A percentile compares a stretch with the other conserved stretches of the same genome.
phyloP scores from a whole-genome alignment of 2,888 invertebrate species.

The Drosophila falleni region DNA sequence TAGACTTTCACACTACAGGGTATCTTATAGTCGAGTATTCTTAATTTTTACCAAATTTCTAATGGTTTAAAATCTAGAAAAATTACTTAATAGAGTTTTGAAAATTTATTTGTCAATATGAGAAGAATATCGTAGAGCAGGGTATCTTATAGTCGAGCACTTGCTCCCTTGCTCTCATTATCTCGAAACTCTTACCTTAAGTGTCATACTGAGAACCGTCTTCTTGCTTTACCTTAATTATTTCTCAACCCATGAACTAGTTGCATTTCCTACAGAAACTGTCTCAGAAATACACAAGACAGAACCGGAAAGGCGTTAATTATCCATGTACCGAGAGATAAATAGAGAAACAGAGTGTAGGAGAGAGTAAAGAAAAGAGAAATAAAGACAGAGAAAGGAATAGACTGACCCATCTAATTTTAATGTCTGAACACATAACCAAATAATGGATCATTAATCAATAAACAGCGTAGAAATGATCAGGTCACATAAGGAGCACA shows the following conservation, averaged over 20 bases:
- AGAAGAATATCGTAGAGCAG: background rate
- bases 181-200: background rate
- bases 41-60: background rate
- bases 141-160: background rate
- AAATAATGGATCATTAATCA: conserved; percentile 83
- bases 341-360: background rate
- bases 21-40: no score
- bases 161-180: background rate
- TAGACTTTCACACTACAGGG: background rate
- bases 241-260: background rate
- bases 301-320: conserved; percentile 77
- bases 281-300: conserved; percentile 21
- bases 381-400: background rate
- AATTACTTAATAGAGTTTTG: background rate
- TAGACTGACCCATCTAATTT: background rate
- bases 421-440: conserved; percentile 8
- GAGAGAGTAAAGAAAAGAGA: background rate
- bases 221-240: background rate
- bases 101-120: background rate
- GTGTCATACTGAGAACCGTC: background rate
- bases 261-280: conserved; percentile 10
- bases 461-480: conserved; percentile 66
- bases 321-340: conserved; percentile 39
- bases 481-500: conserved; percentile 58
- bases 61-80: background rate